Evolutionary conservation across 2,113 vertebrate genomes (phyloP), one percentile per base, ranked within the genome.

Genomic region (Pseudopipra pipra): DNA sequence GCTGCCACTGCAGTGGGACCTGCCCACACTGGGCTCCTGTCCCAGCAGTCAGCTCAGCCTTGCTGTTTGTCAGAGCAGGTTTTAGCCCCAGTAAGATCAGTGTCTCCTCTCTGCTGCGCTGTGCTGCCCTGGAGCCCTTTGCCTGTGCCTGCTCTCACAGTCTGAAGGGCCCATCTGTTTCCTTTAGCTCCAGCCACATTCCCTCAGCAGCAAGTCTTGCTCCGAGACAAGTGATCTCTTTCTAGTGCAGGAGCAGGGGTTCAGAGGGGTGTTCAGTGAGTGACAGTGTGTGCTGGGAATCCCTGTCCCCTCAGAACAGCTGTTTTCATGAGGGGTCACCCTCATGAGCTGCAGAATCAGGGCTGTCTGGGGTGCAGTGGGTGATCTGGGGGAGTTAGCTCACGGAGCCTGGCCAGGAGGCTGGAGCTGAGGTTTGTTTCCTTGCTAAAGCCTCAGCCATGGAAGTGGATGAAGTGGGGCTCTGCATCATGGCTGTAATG

Each of bases 41-140:
- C 9, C 25, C 0, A 12, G 21, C 37, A 2, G 66, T 19, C 21
- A 0, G 22, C 59, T 30, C 15, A 7, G 7, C 54, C 44, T 0
- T 2, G 3, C 49, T 12, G 23, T 12, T 28, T 20, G 17, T 2
- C 61, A 33, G 23, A 20, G 44, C 24, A 11, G 72, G 52, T n/a
- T 63, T n/a, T 2, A 87, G 37, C 65, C 47, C 47, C 25, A 6
- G 30, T 13, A 16, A 12, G 35, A 24, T 11, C 37, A 5, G 25
- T 2, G 14, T 41, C 21, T 25, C 10, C 25, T 6, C 59, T 46
- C 27, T 35, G 15, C 71, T 68, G 66, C 41, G 1, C 30, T 58
- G 21, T 11, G 39, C 55, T 77, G n/a, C 59, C 70, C 49, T 58
- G 72, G 75, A 67, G 39, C 59, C 67, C 17, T 72, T 33, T 43